Conservation (phyloP, 2,113 vertebrate species). For the western clawed frog (Xenopus tropicalis) region DNA sequence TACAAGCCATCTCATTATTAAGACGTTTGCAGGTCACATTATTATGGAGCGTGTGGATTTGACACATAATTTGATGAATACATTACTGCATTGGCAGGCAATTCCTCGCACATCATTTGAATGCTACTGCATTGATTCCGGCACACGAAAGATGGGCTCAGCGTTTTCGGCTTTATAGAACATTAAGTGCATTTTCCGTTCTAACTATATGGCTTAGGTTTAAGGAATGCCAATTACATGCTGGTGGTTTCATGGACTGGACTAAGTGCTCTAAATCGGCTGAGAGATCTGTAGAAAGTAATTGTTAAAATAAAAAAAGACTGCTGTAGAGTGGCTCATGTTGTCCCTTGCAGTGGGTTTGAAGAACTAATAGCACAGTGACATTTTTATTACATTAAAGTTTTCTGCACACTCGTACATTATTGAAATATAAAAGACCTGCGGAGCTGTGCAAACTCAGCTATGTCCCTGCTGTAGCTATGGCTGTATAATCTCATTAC, state of each 20-base stretch:
- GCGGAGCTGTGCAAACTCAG: no score
- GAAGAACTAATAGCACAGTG: no score
- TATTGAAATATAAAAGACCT: no score
- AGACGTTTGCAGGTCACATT: constrained; percentile 28
- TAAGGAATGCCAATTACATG: constrained; percentile 20
- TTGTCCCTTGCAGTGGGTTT: no score
- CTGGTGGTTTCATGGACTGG: neutral
- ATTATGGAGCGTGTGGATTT: constrained; percentile 29
- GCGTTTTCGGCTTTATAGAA: constrained; percentile 22
- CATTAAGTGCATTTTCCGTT: constrained; percentile 14
- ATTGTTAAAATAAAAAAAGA: constrained; percentile 51
- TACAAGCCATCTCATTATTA: constrained; percentile 26
- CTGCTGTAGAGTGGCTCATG: neutral
- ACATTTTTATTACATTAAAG: no score
- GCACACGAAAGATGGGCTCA: constrained; percentile 1
- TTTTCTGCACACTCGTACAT: no score
- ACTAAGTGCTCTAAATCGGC: neutral
- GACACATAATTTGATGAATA: constrained; percentile 40
- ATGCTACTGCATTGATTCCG: neutral
- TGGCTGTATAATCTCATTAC: no score
- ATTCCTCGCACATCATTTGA: constrained; percentile 2
- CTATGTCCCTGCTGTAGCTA: no score
- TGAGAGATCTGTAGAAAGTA: neutral
- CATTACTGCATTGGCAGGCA: constrained; percentile 21
- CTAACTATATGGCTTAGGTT: constrained; percentile 17